A percentile compares a stretch with the other conserved stretches of the same genome.
phyloP scores from a whole-genome alignment of 2,113 vertebrate genomes.

The Lasiurus cinereus region DNA sequence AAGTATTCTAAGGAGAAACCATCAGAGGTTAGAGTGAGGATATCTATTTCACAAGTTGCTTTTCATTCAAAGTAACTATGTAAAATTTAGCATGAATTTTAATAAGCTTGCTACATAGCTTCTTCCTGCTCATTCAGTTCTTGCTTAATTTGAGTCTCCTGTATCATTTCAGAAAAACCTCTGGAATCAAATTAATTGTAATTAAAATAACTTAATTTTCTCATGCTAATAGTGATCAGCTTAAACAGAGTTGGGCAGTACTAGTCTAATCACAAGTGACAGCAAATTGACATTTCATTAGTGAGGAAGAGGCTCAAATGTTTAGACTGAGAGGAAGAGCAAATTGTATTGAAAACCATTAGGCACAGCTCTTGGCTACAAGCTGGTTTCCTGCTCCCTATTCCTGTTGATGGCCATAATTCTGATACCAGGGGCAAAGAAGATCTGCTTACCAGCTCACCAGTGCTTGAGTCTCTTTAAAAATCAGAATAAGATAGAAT shows the following conservation, averaged over 20 bases:
- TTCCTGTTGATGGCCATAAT: background rate
- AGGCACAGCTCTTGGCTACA: background rate
- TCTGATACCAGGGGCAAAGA: background rate
- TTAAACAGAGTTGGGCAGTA: constrained; percentile 55
- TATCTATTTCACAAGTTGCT: constrained; percentile 66
- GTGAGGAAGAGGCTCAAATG: constrained; percentile 36
- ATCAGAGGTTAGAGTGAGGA: constrained; percentile 44
- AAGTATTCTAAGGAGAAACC: constrained; percentile 50
- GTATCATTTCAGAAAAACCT: constrained; percentile 63
- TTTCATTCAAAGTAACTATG: constrained; percentile 62
- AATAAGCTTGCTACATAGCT: constrained; percentile 58
- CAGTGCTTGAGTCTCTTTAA: background rate
- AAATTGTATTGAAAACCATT: background rate
- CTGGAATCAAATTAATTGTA: constrained; percentile 69
- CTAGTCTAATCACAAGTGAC: constrained; percentile 59
- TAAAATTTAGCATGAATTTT: constrained; percentile 77
- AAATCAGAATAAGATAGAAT: background rate
- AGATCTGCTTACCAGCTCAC: background rate
- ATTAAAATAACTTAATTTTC: constrained; percentile 71
- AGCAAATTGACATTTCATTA: constrained; percentile 72
- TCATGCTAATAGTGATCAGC: constrained; percentile 45
- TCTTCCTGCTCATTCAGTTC: constrained; percentile 64
- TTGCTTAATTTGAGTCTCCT: constrained; percentile 67
- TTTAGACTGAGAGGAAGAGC: background rate
- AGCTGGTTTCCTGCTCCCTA: background rate